A percentile compares a stretch with the other conserved stretches of the same genome.
These are phyloP conservation scores for Tridacna crocea DNA, from an alignment of 2,888 invertebrate genomes.

Conservation along the genomic window DNA sequence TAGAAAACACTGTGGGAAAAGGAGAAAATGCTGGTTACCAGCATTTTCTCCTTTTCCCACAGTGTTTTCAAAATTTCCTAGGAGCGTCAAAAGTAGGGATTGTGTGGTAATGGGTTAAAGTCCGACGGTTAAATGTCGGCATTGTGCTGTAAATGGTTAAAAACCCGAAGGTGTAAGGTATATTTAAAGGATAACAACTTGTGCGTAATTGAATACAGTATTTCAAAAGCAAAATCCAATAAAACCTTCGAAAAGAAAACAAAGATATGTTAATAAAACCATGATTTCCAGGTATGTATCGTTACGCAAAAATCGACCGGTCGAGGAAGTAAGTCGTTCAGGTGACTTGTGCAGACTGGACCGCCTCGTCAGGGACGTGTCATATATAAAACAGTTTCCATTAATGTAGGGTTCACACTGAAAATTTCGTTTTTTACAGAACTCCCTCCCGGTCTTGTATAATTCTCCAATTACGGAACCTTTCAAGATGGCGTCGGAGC, in stretches of 20 bases:
- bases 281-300: neutral
- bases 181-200: no score
- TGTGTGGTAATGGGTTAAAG: neutral
- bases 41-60: conserved; percentile 5
- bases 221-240: neutral
- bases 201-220: neutral
- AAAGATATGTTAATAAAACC: neutral
- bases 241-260: neutral
- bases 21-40: no score
- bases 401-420: conserved; percentile 73
- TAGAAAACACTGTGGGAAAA: no score
- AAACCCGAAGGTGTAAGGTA: no score
- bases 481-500: conserved; percentile 82
- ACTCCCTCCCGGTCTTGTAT: conserved; percentile 81
- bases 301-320: neutral
- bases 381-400: conserved; percentile 76
- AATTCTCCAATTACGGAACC: conserved; percentile 81
- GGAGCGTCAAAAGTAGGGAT: no score
- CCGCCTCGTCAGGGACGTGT: conserved; percentile 61
- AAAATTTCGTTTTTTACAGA: conserved; percentile 82
- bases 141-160: no score
- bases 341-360: neutral
- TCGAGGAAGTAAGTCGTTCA: neutral
- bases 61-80: neutral
- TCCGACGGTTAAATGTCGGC: no score